These are phyloP conservation scores for Sericinus montela DNA, from an alignment of 2,888 invertebrate genomes.

Conservation along the genomic window DNA sequence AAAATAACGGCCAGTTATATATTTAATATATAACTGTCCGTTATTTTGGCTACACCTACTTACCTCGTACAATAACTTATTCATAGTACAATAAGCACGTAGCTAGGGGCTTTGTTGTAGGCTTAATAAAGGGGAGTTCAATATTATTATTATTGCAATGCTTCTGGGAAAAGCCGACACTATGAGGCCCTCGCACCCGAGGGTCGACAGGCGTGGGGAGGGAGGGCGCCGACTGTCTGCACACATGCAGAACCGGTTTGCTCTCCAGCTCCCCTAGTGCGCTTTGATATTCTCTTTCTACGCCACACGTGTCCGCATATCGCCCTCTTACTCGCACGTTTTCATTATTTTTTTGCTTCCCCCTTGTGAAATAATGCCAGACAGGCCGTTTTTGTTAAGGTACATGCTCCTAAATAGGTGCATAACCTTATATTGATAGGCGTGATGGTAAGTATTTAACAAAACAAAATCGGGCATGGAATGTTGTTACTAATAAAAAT, in stretches of 20 bases:
- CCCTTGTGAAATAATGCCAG: conserved; percentile 70
- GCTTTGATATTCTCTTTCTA: conserved; percentile 57
- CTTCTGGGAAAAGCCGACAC: conserved; percentile 66
- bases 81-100: conserved; percentile 24
- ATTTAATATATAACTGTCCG: neutral
- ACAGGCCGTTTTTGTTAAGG: conserved; percentile 65
- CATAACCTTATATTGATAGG: conserved; percentile 38
- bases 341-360: conserved; percentile 75
- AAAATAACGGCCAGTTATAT: too few relatives aligned
- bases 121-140: conserved; percentile 27
- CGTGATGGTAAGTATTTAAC: conserved; percentile 50
- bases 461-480: conserved; percentile 37
- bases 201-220: conserved; percentile 70
- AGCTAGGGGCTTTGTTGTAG: conserved; percentile 25
- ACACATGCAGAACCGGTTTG: conserved; percentile 77
- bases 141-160: conserved; percentile 67
- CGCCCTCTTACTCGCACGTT: conserved; percentile 64
- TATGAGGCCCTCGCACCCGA: conserved; percentile 63
- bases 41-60: neutral
- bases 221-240: conserved; percentile 65
- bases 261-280: conserved; percentile 69
- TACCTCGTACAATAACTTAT: conserved; percentile 1
- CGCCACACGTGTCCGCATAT: conserved; percentile 64
- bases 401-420: conserved; percentile 54
- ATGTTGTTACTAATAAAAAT: conserved; percentile 35